Evolutionary conservation across 1,140 invertebrate genomes (phyloP).

Genomic region (Philotrypesis tridentata): DNA sequence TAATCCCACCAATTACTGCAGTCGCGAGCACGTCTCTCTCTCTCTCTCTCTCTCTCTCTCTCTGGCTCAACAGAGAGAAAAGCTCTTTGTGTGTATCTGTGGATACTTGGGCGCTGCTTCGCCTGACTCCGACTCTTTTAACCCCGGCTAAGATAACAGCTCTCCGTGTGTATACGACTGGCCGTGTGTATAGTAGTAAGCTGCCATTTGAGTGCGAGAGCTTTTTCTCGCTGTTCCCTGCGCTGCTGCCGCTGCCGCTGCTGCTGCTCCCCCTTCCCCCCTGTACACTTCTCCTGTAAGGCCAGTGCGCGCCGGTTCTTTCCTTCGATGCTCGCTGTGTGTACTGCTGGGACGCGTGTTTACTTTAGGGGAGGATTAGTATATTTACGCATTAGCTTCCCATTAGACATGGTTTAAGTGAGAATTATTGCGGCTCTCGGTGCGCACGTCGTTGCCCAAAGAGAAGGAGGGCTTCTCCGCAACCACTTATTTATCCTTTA

Average conservation of each 20-base stretch:
- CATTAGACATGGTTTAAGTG: not conserved
- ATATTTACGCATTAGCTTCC: not conserved
- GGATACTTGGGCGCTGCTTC: not conserved
- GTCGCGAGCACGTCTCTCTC: not conserved
- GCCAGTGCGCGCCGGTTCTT: not conserved
- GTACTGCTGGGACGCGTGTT: not conserved
- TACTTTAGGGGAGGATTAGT: not conserved
- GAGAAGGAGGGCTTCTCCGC: too few relatives aligned
- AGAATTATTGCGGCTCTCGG: not conserved
- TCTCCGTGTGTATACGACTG: too few relatives aligned
- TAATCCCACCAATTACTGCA: conserved; percentile 33
- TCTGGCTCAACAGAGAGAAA: not conserved
- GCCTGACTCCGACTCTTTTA: not conserved
- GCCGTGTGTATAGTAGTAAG: not conserved
- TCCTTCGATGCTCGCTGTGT: too few relatives aligned
- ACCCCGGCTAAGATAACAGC: not conserved
- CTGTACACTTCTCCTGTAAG: too few relatives aligned
- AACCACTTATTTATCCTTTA: too few relatives aligned
- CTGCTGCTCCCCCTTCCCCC: too few relatives aligned
- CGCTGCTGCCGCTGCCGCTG: too few relatives aligned
- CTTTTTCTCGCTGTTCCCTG: not conserved
- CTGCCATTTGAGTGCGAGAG: not conserved
- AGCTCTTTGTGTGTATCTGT: not conserved
- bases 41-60: too few relatives aligned
- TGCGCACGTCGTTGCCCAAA: too few relatives aligned